These are phyloP conservation scores for Henicopernis longicauda DNA, from an alignment of 2,113 vertebrate species.

Conservation along the genomic window DNA sequence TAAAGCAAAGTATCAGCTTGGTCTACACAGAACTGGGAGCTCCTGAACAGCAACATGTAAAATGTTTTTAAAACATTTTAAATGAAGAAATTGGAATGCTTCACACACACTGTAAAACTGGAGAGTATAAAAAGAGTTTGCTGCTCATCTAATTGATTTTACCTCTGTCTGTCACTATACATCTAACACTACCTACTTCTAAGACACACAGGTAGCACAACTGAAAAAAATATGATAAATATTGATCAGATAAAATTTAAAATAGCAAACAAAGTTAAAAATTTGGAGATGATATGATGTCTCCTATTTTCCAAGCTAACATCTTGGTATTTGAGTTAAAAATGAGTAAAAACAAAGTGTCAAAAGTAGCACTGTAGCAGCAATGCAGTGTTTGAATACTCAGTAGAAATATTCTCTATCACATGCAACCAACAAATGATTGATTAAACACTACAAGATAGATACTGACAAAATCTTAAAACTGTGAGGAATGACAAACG, in stretches of 20 bases:
- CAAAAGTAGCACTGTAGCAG: neutral
- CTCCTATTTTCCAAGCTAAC: neutral
- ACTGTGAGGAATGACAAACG: neutral
- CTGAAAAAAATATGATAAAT: neutral
- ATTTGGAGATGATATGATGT: neutral
- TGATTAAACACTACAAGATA: conserved; percentile 42
- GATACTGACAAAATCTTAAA: conserved; percentile 40
- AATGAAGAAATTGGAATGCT: neutral
- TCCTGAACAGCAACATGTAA: neutral
- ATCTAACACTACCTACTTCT: neutral
- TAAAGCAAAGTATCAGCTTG: neutral
- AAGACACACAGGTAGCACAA: neutral
- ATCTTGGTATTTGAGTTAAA: neutral
- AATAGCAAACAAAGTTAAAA: neutral
- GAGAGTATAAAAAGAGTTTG: neutral
- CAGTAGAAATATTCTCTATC: neutral
- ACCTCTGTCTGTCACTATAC: neutral
- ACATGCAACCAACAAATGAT: neutral
- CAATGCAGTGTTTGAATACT: neutral
- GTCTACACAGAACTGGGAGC: neutral
- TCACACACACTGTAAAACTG: neutral
- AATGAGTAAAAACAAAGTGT: neutral
- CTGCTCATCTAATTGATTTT: neutral
- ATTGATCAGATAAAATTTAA: neutral
- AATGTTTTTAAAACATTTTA: neutral